Base-by-base conservation (phyloP, 2,888 invertebrate species). In the Itoplectis maculator region DNA sequence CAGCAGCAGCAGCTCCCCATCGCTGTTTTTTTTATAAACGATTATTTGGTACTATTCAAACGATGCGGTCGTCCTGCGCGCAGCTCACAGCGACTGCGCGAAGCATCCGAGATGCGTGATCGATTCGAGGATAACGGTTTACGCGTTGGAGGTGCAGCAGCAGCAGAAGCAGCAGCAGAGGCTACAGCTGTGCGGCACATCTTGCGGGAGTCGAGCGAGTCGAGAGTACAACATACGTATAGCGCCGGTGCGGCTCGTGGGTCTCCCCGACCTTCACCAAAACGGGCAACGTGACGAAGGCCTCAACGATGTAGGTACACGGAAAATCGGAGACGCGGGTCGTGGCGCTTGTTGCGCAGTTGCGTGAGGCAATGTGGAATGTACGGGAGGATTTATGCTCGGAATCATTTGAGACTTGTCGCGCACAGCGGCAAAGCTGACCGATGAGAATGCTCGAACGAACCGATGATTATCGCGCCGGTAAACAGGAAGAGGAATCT, bases 101-200 rank as follows among this genome's bases (percentile, higher is more conserved):
- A 49, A 54, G 35, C 70, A 42, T 70, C 29, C 40, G 54, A 70
- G 56, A 42, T 37, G 61, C 61, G 61, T 42, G 42, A 54, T 75
- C 65, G 74, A 65, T 65, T 75, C 63, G 0, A 29, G 8, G 54
- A 13, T 75, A 75, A 75, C 74, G 74, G 74, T 75, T 54, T 9
- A 29, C 20, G 18, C 29, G 3, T 66, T 35, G 42, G n/a, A 37
- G 40, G 45, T 15, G 23, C n/a, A 15, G 47, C 13, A 8, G 40
- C 65, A 29, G 23, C n/a, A 15, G 47, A 0, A 8, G 29, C 29
- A 29, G 29, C 29, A 29, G 8, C 59, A 35, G 8, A 6, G n/a
- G 7, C n/a, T 59, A 37, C 18, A 37, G 18, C 37, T 7, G 61
- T 59, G 70, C 59, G 2, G 40, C 9, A 56, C 54, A 54, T 42